Percentiles rank a stretch among this genome's conserved stretches.
These are phyloP conservation scores for Podarcis muralis DNA, from an alignment of 2,113 vertebrate genomes.

Conservation along the genomic window DNA sequence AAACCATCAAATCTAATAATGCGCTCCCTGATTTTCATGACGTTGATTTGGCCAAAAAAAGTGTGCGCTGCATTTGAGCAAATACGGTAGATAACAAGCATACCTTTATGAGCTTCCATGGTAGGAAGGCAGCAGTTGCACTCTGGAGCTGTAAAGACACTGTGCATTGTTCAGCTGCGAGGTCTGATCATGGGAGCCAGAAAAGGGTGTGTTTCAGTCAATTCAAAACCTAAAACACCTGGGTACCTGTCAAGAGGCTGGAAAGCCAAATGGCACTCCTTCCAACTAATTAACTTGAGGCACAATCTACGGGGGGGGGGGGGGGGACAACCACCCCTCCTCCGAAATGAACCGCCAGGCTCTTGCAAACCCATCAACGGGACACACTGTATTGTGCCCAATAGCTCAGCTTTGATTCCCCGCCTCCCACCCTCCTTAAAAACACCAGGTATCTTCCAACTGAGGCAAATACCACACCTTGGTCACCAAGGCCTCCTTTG, in stretches of 20 bases:
- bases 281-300: neutral
- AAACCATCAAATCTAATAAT: too few species aligned
- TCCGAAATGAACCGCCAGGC: neutral
- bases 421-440: neutral
- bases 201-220: neutral
- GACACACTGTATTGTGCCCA: neutral
- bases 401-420: neutral
- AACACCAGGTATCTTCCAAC: neutral
- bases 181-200: fast-evolving
- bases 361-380: neutral
- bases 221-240: neutral
- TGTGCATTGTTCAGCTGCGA: neutral
- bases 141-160: neutral
- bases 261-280: neutral
- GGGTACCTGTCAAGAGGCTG: neutral
- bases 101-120: neutral
- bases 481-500: neutral
- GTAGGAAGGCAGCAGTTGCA: neutral
- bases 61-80: neutral
- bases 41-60: neutral
- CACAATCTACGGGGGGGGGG: neutral
- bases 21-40: neutral
- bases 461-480: neutral
- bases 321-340: neutral
- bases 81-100: too few species aligned